Conservation (phyloP, 23 tunicate genomes). For the Ciona savignyi region DNA sequence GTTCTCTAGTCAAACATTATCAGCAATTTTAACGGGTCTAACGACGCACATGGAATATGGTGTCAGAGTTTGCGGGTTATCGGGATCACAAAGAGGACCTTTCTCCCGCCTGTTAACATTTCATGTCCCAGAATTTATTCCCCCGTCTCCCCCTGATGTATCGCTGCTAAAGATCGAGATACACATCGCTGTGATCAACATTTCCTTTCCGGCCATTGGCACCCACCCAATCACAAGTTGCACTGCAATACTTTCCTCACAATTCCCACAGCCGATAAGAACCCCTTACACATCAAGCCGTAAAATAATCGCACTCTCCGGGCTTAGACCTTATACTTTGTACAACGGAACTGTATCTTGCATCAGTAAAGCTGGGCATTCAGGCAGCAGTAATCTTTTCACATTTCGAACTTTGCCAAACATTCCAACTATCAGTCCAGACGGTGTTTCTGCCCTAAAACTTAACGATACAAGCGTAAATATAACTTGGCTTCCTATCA, state of each 20-base stretch:
- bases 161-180: background rate
- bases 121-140: background rate
- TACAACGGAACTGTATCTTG: background rate
- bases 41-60: background rate
- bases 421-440: conserved; percentile 5
- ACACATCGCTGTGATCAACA: background rate
- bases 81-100: background rate
- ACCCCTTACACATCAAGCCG: background rate
- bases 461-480: background rate
- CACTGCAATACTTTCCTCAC: background rate
- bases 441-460: background rate
- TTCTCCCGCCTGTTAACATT: background rate
- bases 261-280: background rate
- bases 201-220: background rate
- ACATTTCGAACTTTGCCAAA: conserved; percentile 21
- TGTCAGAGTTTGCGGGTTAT: background rate
- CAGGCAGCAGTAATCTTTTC: conserved; percentile 11
- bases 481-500: conserved; percentile 4
- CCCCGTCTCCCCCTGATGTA: background rate
- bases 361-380: background rate
- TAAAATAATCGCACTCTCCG: background rate
- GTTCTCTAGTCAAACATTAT: background rate
- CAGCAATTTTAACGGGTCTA: background rate
- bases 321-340: background rate
- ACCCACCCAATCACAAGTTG: background rate